Percentiles rank a stretch among this genome's conserved stretches.
phyloP scores from a whole-genome alignment of 2,113 vertebrate species.

The Ibidorhyncha struthersii region DNA sequence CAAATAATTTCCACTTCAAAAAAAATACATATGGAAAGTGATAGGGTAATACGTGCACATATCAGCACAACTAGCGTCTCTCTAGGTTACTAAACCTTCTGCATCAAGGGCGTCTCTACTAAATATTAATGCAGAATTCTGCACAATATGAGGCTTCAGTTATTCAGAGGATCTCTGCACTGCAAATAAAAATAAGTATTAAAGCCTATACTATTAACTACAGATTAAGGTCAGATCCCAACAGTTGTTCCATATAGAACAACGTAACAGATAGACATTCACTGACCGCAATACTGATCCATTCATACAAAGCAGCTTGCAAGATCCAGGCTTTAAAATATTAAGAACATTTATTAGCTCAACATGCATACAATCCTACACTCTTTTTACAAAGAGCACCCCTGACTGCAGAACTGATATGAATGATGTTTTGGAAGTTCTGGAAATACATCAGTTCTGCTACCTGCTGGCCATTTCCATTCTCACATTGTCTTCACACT shows the following conservation, averaged over 20 bases:
- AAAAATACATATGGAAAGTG: background rate
- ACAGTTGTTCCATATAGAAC: background rate
- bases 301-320: background rate
- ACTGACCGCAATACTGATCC: background rate
- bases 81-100: background rate
- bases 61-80: background rate
- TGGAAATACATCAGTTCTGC: background rate
- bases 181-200: slow-evolving; percentile 21
- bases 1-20: background rate
- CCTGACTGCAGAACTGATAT: background rate
- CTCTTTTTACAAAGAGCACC: background rate
- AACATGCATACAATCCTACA: background rate
- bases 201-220: slow-evolving; percentile 12
- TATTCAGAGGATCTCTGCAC: background rate
- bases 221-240: slow-evolving; percentile 43
- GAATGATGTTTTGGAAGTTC: background rate
- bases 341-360: slow-evolving; percentile 17
- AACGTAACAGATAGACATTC: background rate
- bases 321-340: background rate
- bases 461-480: background rate
- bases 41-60: background rate
- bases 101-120: background rate
- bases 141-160: background rate
- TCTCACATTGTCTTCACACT: background rate
- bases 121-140: background rate